Conservation (phyloP, 2,113 vertebrate genomes). For the Butastur rufipennis region DNA sequence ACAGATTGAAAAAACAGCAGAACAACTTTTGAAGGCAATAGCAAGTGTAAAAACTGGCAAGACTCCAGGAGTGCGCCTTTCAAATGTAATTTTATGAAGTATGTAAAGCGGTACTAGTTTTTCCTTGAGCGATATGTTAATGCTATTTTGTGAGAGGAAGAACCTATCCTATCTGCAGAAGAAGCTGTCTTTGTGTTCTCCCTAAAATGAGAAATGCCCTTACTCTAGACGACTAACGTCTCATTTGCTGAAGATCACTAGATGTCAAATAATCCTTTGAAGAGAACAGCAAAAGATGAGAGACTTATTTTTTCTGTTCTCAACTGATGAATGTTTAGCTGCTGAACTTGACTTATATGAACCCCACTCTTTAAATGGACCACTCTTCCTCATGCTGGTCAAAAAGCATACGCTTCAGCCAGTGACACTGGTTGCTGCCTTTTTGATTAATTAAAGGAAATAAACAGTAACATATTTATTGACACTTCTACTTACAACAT, state of each 20-base stretch:
- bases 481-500: not conserved
- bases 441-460: not conserved
- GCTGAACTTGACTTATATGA: not conserved
- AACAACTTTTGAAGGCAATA: not conserved
- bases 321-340: not conserved
- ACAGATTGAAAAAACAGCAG: not conserved
- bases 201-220: not conserved
- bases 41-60: not conserved
- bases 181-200: not conserved
- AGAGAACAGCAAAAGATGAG: not conserved
- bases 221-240: not conserved
- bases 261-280: not conserved
- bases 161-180: not conserved
- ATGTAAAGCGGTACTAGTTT: not conserved
- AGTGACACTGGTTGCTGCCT: not conserved
- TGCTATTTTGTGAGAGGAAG: not conserved
- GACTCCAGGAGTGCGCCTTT: not conserved
- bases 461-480: not conserved
- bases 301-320: not conserved
- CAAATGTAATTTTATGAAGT: not conserved
- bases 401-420: not conserved
- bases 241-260: not conserved
- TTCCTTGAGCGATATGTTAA: not conserved
- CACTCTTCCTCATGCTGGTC: not conserved
- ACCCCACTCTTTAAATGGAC: not conserved